phyloP scores from a whole-genome alignment of 1,140 invertebrate genomes.

The Neodiprion pinetum region DNA sequence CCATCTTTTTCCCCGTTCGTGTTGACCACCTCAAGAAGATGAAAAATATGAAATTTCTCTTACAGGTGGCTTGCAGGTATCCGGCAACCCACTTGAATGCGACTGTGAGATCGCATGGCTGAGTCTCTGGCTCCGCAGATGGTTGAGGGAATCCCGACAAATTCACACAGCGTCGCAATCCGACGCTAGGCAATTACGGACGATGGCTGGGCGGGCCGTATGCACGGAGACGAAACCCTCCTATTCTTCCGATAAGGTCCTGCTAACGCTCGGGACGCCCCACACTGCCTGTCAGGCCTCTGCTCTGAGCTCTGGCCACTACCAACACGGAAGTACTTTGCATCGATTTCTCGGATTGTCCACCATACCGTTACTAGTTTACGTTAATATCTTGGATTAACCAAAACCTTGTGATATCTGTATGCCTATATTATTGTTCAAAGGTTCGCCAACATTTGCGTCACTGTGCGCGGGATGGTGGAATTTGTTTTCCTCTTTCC shows the following conservation, averaged over 20 bases:
- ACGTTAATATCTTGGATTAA: not conserved
- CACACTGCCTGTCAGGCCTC: conserved; percentile 66
- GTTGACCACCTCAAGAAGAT: not conserved
- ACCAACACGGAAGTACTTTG: conserved; percentile 19
- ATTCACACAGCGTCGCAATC: conserved; percentile 70
- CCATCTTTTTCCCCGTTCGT: not conserved
- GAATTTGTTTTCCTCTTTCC: no score
- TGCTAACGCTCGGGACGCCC: conserved; percentile 60
- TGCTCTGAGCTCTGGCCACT: conserved; percentile 59
- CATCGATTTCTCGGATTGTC: not conserved
- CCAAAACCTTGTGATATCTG: no score
- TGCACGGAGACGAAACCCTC: conserved; percentile 59
- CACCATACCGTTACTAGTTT: not conserved
- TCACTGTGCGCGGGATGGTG: no score
- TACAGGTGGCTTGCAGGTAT: conserved; percentile 81
- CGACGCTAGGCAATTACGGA: conserved; percentile 56
- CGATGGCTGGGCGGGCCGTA: conserved; percentile 55
- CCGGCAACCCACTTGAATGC: conserved; percentile 84
- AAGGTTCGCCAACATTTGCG: no score
- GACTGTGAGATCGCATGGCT: conserved; percentile 90
- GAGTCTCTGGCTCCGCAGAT: conserved; percentile 85
- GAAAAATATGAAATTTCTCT: conserved; percentile 27
- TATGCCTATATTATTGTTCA: no score
- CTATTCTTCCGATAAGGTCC: conserved; percentile 56
- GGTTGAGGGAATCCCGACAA: conserved; percentile 80